Percentiles rank a stretch among this genome's conserved stretches.
Conservation (phyloP, 92 coral and sea anemone genomes). For the Siderastrea siderea region DNA sequence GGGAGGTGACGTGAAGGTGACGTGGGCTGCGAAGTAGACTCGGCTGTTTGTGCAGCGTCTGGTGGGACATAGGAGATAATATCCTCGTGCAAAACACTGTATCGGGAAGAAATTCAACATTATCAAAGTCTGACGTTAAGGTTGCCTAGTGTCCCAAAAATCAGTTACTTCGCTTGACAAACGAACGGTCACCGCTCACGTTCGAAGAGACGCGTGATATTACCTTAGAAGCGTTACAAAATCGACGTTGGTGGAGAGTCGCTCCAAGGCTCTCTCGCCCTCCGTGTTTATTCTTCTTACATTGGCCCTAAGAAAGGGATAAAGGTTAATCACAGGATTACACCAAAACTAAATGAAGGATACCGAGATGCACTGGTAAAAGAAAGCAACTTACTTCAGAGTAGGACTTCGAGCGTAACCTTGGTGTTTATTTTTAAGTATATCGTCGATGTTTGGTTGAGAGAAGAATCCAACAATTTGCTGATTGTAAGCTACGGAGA, state of each 20-base stretch:
- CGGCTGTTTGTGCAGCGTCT: conserved; percentile 49
- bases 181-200: neutral
- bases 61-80: conserved; percentile 88
- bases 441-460: conserved; percentile 86
- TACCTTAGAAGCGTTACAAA: conserved; percentile 94
- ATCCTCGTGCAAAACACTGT: conserved; percentile 70
- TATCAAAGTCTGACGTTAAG: neutral
- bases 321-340: neutral
- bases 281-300: conserved; percentile 87
- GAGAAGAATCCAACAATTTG: conserved; percentile 94
- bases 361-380: neutral
- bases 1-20: conserved; percentile 19
- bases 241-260: conserved; percentile 92
- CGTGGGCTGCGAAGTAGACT: conserved; percentile 36
- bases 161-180: neutral
- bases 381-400: conserved; percentile 76
- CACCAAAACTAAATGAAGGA: neutral
- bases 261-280: conserved; percentile 91
- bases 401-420: conserved; percentile 78
- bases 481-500: conserved; percentile 88
- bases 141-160: neutral
- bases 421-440: conserved; percentile 80
- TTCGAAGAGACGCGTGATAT: neutral
- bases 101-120: neutral
- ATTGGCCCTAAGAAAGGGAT: conserved; percentile 68